Evolutionary conservation across 2,797 vertebrate genomes (phyloP).

Genomic region (Brachyalestes nurse): DNA sequence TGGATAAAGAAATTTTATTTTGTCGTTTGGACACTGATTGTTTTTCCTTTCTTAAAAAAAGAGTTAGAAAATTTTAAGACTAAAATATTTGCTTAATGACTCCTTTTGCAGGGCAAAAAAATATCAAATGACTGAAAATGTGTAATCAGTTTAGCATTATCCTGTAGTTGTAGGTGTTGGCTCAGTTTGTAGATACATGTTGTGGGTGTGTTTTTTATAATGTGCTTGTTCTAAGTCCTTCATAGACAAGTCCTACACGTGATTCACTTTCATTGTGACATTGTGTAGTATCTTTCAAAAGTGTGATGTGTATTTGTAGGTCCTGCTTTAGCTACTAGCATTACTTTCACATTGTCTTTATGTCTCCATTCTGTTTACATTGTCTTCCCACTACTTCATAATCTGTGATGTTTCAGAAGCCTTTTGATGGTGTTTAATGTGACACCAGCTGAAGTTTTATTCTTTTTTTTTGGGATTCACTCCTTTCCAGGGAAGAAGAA

Average conservation of each 20-base stretch:
- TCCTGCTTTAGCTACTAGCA: background rate
- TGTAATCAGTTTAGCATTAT: background rate
- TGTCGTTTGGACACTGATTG: background rate
- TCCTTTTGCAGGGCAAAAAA: background rate
- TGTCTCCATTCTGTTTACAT: constrained; percentile 28
- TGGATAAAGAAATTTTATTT: background rate
- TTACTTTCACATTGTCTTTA: constrained; percentile 8
- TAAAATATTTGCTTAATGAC: background rate
- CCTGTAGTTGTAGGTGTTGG: background rate
- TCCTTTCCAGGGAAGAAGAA: constrained; percentile 95
- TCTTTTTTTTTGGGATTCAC: constrained; percentile 64
- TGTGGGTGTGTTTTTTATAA: constrained; percentile 7
- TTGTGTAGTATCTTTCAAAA: background rate
- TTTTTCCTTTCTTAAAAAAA: background rate
- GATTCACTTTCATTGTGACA: background rate
- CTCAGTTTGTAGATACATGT: background rate
- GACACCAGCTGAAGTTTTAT: constrained; percentile 54
- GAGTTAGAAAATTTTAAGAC: background rate
- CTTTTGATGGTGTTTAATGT: constrained; percentile 4
- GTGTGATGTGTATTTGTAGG: background rate
- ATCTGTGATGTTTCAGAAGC: background rate
- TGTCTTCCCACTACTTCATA: constrained; percentile 10
- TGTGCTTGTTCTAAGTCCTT: background rate
- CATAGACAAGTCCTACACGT: background rate
- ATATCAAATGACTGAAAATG: background rate